These are phyloP conservation scores for Aphrophora alni DNA, from an alignment of 2,888 invertebrate species.

Conservation along the genomic window DNA sequence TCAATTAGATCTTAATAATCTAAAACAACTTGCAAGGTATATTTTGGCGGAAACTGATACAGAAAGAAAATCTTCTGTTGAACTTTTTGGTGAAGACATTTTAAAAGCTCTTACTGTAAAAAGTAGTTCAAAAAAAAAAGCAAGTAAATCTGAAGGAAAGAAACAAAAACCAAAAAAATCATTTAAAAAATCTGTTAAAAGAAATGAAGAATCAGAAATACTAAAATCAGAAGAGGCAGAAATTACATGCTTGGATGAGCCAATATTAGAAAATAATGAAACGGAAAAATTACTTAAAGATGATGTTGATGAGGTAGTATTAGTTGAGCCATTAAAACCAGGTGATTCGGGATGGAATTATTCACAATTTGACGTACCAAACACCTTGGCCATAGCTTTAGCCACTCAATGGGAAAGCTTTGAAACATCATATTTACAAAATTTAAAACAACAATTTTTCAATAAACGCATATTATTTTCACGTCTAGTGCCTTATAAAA, in stretches of 20 bases:
- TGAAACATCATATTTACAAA: not conserved
- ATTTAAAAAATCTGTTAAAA: not conserved
- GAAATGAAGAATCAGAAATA: not conserved
- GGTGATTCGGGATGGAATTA: not conserved
- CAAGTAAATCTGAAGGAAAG: not conserved
- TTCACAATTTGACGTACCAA: not conserved
- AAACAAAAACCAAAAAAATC: not conserved
- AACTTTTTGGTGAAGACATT: not conserved
- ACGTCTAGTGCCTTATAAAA: not conserved
- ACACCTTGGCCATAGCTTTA: not conserved
- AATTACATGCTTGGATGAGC: no score
- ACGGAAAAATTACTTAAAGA: not conserved
- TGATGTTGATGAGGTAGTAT: not conserved
- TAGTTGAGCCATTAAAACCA: not conserved
- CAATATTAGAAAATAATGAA: not conserved
- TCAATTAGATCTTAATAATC: not conserved
- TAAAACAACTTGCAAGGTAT: not conserved
- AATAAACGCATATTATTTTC: not conserved
- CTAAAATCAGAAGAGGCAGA: not conserved
- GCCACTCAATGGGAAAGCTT: not conserved
- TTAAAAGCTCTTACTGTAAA: not conserved
- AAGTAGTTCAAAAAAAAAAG: not conserved
- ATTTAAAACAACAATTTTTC: not conserved
- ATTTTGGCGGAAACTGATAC: not conserved
- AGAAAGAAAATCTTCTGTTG: not conserved